Evolutionary conservation across 35 echinoderm and acorn worm species (phyloP).

Genomic region (Apostichopus parvimensis): DNA sequence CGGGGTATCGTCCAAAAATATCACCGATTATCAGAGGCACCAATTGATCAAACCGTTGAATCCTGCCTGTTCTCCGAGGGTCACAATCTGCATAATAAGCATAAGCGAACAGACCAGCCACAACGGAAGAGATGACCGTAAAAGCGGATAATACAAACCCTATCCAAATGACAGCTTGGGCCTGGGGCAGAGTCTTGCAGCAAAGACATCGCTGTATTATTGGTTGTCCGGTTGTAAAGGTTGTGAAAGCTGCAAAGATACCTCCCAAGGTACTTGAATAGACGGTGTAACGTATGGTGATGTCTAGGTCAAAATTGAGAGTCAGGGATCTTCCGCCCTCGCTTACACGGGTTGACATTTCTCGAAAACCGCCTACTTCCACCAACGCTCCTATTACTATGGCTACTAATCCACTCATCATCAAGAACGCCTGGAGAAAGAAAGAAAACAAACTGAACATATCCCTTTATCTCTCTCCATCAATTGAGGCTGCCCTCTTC

Average conservation of each 20-base stretch:
- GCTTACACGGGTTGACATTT: neutral
- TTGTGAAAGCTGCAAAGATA: neutral
- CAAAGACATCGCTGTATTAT: conserved; percentile 17
- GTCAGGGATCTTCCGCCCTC: neutral
- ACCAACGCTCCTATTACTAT: neutral
- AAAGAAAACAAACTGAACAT: neutral
- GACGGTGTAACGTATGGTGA: conserved; percentile 10
- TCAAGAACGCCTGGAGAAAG: conserved; percentile 22
- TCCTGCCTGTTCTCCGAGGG: conserved; percentile 6
- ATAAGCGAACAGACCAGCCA: neutral
- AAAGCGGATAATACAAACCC: neutral
- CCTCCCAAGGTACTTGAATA: conserved; percentile 12
- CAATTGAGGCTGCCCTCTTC: neutral
- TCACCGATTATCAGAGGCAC: conserved; percentile 34
- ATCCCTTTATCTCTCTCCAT: neutral
- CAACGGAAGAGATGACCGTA: neutral
- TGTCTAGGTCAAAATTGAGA: conserved; percentile 7
- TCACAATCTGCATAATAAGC: conserved; percentile 48
- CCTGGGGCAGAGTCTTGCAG: neutral
- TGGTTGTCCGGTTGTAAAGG: conserved; percentile 13
- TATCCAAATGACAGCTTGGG: neutral
- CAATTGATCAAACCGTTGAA: conserved; percentile 37
- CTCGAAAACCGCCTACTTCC: conserved; percentile 2
- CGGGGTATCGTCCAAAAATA: conserved; percentile 31
- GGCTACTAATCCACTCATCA: conserved; percentile 23